phyloP scores from a whole-genome alignment of 2,888 invertebrate species.

The Pseudococcus longispinus region DNA sequence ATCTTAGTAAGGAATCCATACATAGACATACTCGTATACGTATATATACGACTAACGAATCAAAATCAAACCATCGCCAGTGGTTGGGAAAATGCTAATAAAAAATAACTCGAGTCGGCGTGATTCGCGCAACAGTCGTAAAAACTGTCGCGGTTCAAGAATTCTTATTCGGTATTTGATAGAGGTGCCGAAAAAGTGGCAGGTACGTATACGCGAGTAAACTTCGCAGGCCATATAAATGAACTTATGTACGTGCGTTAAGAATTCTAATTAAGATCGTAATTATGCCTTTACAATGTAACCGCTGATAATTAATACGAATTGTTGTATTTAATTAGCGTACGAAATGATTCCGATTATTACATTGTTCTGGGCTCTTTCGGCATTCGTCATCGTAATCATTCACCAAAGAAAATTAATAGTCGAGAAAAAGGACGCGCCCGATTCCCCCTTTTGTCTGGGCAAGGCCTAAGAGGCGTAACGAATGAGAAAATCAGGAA shows the following conservation, averaged over 20 bases:
- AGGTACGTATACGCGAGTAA: no score
- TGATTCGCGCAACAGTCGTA: neutral
- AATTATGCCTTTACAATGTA: neutral
- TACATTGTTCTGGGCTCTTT: neutral
- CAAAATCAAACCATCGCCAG: neutral
- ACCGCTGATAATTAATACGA: neutral
- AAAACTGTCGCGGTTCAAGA: neutral
- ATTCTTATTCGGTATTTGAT: neutral
- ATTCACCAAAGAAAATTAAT: neutral
- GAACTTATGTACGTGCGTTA: neutral
- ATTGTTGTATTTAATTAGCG: constrained; percentile 29
- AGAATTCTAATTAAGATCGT: neutral
- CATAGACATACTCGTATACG: neutral
- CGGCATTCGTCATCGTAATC: neutral
- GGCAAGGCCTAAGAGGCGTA: no score
- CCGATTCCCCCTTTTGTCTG: no score
- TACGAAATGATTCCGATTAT: neutral
- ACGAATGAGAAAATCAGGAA: no score
- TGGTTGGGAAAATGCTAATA: neutral
- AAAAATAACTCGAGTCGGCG: neutral
- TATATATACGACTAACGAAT: neutral
- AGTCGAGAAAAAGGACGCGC: neutral
- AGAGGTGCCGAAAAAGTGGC: neutral
- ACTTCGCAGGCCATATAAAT: no score
- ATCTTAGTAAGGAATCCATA: neutral